These are phyloP conservation scores for Petrocephalus zakoni DNA, from an alignment of 2,113 vertebrate species.

Conservation along the genomic window DNA sequence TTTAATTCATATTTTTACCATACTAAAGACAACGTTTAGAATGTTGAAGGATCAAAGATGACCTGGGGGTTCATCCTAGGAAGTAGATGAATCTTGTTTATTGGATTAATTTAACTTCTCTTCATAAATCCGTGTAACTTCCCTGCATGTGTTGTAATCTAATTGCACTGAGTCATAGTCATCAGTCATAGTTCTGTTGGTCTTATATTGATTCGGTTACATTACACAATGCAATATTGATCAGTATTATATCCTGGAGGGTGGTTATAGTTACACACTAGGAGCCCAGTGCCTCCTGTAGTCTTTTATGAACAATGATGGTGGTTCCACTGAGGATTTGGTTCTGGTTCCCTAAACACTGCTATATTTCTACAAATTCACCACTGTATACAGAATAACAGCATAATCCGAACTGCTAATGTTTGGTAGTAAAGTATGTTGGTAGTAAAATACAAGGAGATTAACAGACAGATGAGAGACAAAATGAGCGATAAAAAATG, in stretches of 20 bases:
- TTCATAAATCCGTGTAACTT: background rate
- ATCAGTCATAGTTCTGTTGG: background rate
- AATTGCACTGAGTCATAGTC: background rate
- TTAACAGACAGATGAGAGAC: background rate
- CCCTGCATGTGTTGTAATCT: background rate
- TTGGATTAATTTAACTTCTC: background rate
- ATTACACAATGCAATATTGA: background rate
- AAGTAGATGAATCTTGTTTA: background rate
- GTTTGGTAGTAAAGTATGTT: background rate
- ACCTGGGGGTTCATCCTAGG: background rate
- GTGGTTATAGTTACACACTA: background rate
- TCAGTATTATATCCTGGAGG: background rate
- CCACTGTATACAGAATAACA: background rate
- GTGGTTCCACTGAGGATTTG: background rate
- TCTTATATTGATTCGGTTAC: background rate
- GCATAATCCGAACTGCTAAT: background rate
- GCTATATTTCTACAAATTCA: background rate
- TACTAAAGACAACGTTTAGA: background rate
- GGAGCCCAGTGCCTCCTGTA: background rate
- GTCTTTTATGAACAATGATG: background rate
- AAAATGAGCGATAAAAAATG: background rate
- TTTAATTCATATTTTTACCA: background rate
- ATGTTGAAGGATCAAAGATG: background rate
- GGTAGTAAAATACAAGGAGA: background rate
- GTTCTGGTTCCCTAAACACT: background rate